A percentile compares a stretch with the other conserved stretches of the same genome.
Evolutionary conservation across 2,888 invertebrate genomes (phyloP).

Genomic region (Chaetogeoica ovagalla): DNA sequence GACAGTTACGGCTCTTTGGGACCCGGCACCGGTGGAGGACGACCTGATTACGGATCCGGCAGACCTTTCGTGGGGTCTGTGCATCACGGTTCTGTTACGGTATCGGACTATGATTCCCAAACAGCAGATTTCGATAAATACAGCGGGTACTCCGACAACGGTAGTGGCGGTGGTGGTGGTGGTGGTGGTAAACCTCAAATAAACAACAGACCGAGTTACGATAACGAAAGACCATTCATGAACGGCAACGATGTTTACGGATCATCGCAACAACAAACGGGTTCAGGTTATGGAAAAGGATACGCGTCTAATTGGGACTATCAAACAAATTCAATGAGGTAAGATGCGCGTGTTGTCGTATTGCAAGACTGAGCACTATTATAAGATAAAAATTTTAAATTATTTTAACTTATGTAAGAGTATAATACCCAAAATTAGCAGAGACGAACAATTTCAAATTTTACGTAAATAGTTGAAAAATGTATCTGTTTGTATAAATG

Average conservation of each 20-base stretch:
- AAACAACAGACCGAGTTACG: constrained; percentile 17
- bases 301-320: constrained; percentile 50
- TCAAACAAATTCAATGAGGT: constrained; percentile 45
- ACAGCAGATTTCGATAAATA: constrained; percentile 20
- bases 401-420: no score
- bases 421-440: no score
- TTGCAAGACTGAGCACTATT: no score
- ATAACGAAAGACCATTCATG: constrained; percentile 7
- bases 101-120: constrained; percentile 19
- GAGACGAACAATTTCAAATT: no score
- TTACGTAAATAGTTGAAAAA: no score
- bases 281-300: constrained; percentile 40
- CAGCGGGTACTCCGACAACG: constrained; percentile 12
- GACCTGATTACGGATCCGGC: constrained; percentile 11
- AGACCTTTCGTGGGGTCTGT: constrained; percentile 18
- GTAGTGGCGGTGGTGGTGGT: background rate
- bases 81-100: background rate
- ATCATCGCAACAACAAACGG: constrained; percentile 4
- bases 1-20: background rate
- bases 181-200: background rate
- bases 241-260: constrained; percentile 37
- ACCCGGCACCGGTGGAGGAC: background rate
- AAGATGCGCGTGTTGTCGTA: background rate
- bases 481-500: no score
- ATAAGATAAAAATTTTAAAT: background rate